Evolutionary conservation across 1,140 invertebrate species (phyloP), one percentile per base, ranked within the genome.

Genomic region (Hydropsyche tenuis): DNA sequence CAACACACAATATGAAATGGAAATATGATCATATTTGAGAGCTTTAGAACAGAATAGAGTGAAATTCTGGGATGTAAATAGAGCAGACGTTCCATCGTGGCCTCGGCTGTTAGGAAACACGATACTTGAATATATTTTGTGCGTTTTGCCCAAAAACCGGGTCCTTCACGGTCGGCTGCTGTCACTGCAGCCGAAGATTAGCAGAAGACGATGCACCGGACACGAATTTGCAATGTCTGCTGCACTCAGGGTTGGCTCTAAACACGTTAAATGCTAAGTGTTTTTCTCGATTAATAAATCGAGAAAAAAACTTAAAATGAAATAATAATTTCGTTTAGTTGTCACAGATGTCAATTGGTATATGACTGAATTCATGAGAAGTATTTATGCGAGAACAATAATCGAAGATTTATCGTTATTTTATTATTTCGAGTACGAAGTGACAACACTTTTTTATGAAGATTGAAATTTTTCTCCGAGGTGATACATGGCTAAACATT

Each of bases 101-200:
- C n/a, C n/a, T n/a, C n/a, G n/a, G n/a, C 4, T 27, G 23, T 60
- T 60, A 30, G 45, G 65, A 48, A 68, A 68, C 45, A 48, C 65
- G 65, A 68, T 68, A 68, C 45, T 18, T 43, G 65, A n/a, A 68
- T 5, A 37, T 37, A 16, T 56, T 56, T 20, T 70, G 23, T 43
- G 68, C 68, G 25, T 73, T 73, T 73, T 51, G 71, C 62, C 71
- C 9, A 73, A 73, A 73, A 73, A 73, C 62, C 60, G 42, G 71
- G 71, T 66, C 63, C 60, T 73, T 73, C 71, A 65, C 71, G 71
- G 18, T 73, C 45, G 43, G 62, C 37, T 66, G 71, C 22, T 18
- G n/a, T 70, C 48, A 11, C 27, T 45, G 46, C 25, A 16, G 68
- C 48, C 16, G 22, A 27, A 22, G 18, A 48, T 43, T 65, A 65